Conservation (phyloP, 2,797 vertebrate species). For the Lindbergichthys nudifrons region DNA sequence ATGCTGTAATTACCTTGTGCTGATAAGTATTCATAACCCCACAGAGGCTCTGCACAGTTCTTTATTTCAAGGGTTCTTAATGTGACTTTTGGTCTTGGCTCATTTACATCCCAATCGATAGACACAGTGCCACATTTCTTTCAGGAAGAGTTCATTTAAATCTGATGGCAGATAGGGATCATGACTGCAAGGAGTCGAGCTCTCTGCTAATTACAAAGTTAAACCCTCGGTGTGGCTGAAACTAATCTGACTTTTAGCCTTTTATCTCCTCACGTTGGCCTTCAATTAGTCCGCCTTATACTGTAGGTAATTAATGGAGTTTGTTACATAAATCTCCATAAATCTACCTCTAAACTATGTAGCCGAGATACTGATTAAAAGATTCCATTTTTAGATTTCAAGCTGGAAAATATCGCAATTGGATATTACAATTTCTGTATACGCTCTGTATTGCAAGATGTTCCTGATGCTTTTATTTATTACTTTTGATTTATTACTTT, state of each 20-base stretch:
- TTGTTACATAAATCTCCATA: constrained; percentile 33
- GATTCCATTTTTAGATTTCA: neutral
- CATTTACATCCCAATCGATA: constrained; percentile 52
- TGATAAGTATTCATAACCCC: constrained; percentile 56
- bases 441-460: neutral
- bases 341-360: constrained; percentile 24
- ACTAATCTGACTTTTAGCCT: constrained; percentile 55
- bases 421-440: neutral
- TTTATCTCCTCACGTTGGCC: constrained; percentile 36
- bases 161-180: constrained; percentile 43
- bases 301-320: constrained; percentile 28
- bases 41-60: constrained; percentile 33
- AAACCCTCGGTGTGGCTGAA: constrained; percentile 42
- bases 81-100: constrained; percentile 39
- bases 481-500: neutral
- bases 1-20: constrained; percentile 57
- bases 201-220: constrained; percentile 61
- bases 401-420: neutral
- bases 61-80: constrained; percentile 53
- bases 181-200: constrained; percentile 37
- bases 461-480: neutral
- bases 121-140: constrained; percentile 24
- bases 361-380: neutral
- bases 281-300: constrained; percentile 56
- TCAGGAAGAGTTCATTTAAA: constrained; percentile 45